Evolutionary conservation across 92 coral and sea anemone genomes (phyloP).

Genomic region (Pocillopora meandrina): DNA sequence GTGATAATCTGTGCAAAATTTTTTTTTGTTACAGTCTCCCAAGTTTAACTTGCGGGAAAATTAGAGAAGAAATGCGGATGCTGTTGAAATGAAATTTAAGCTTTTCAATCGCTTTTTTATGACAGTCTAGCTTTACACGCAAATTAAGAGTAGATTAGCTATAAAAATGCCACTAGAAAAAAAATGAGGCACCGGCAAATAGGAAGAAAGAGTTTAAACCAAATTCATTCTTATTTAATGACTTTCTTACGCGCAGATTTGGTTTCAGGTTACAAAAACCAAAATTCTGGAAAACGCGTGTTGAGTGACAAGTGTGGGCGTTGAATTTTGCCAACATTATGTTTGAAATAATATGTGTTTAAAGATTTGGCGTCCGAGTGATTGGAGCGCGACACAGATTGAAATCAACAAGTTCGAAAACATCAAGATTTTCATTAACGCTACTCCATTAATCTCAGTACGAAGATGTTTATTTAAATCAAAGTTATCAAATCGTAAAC

Average conservation of each 20-base stretch:
- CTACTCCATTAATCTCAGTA: neutral
- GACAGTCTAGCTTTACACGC: too few species aligned
- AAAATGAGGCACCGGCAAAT: too few species aligned
- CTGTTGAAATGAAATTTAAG: too few species aligned
- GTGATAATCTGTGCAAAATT: too few species aligned
- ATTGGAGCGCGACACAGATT: neutral
- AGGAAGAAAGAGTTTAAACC: too few species aligned
- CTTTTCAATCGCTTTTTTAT: too few species aligned
- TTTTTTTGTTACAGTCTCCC: too few species aligned
- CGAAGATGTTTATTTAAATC: neutral
- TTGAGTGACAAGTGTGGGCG: slow-evolving; percentile 5
- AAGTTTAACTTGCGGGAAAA: too few species aligned
- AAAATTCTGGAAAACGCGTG: neutral
- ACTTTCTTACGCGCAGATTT: neutral
- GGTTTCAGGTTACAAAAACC: neutral
- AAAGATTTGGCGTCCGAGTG: neutral
- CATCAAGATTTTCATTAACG: neutral
- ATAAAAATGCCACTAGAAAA: too few species aligned
- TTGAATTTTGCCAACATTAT: neutral
- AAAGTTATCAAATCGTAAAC: neutral
- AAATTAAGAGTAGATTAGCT: too few species aligned
- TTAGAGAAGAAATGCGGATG: too few species aligned
- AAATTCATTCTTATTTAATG: too few species aligned
- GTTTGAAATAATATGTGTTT: slow-evolving; percentile 1
- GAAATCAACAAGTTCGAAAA: neutral